phyloP scores from a whole-genome alignment of 2,888 invertebrate species.

The Pristionchus entomophagus region DNA sequence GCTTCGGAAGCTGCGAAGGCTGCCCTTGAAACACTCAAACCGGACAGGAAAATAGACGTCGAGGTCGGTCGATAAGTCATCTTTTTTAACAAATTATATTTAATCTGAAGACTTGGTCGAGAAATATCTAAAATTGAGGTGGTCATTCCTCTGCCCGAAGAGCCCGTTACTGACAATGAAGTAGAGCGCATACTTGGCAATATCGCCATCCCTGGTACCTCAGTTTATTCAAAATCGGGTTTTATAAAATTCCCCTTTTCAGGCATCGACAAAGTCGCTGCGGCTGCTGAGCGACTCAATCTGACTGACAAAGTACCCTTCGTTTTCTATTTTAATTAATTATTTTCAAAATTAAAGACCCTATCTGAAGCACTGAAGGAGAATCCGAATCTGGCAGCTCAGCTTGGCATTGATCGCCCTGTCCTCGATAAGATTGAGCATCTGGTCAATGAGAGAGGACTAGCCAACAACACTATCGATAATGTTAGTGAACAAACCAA shows the following conservation, averaged over 20 bases:
- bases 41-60: conserved; percentile 24
- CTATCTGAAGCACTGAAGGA: background rate
- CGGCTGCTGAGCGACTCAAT: background rate
- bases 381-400: background rate
- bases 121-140: background rate
- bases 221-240: no score
- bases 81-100: background rate
- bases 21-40: background rate
- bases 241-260: background rate
- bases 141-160: background rate
- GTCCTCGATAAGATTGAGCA: background rate
- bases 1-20: background rate
- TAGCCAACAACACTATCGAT: conserved; percentile 10
- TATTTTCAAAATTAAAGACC: background rate
- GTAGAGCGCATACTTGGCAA: background rate
- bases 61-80: background rate
- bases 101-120: background rate
- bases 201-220: background rate
- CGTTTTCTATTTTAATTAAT: background rate
- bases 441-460: background rate
- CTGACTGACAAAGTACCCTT: background rate
- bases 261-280: background rate
- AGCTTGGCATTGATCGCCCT: background rate
- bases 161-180: background rate
- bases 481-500: background rate